phyloP scores from a whole-genome alignment of 2,888 invertebrate genomes.

The Scaptomyza flava region DNA sequence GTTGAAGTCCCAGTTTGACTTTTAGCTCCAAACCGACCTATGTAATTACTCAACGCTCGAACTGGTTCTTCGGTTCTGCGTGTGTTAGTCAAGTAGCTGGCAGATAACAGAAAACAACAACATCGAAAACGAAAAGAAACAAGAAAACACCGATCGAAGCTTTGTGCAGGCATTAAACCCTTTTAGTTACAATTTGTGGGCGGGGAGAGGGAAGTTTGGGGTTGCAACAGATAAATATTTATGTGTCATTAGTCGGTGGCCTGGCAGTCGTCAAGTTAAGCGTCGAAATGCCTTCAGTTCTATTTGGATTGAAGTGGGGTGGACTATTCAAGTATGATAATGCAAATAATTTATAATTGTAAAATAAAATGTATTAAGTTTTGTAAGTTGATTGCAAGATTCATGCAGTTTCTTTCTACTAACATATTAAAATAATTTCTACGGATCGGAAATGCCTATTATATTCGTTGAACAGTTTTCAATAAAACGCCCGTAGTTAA shows the following conservation, averaged over 20 bases:
- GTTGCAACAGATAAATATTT: conserved; percentile 64
- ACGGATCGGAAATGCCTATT: neutral
- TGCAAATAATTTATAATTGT: conserved; percentile 43
- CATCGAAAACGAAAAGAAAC: conserved; percentile 20
- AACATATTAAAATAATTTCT: too few relatives aligned
- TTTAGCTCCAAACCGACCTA: conserved; percentile 33
- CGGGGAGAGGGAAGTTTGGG: conserved; percentile 7
- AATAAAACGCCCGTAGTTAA: neutral
- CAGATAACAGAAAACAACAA: conserved; percentile 61
- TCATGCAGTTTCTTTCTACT: neutral
- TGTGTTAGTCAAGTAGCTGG: conserved; percentile 78
- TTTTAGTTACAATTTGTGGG: conserved; percentile 54
- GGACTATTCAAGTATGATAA: neutral
- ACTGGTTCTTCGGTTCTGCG: conserved; percentile 68
- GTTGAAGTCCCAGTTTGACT: conserved; percentile 6
- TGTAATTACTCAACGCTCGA: conserved; percentile 76
- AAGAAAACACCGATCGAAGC: conserved; percentile 54
- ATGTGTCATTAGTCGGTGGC: conserved; percentile 72
- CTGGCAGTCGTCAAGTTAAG: conserved; percentile 66
- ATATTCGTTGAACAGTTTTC: neutral
- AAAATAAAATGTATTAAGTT: conserved; percentile 45
- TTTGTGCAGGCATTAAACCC: conserved; percentile 65
- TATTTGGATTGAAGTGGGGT: neutral
- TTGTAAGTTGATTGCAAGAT: conserved; percentile 15
- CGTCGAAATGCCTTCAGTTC: conserved; percentile 63